Evolutionary conservation across 2,888 invertebrate species (phyloP).

Genomic region (Torymus tubicola): DNA sequence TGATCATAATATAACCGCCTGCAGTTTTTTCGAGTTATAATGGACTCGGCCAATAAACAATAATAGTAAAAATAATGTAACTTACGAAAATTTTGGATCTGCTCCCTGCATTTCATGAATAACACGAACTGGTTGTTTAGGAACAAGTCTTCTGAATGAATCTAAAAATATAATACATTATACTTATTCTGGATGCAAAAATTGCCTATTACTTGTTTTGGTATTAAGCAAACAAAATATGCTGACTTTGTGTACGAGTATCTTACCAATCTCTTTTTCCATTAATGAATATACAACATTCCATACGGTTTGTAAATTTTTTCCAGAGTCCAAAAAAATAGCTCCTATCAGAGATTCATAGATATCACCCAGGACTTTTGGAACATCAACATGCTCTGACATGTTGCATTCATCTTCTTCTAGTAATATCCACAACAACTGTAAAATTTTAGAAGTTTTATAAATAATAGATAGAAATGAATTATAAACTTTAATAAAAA

Average conservation of each 20-base stretch:
- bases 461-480: slow-evolving; percentile 20
- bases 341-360: slow-evolving; percentile 96
- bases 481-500: slow-evolving; percentile 23
- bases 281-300: slow-evolving; percentile 88
- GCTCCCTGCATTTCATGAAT: slow-evolving; percentile 90
- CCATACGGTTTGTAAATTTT: slow-evolving; percentile 87
- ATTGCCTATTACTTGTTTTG: background rate
- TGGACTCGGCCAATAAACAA: no score
- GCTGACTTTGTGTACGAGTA: no score
- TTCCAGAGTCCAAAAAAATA: slow-evolving; percentile 85
- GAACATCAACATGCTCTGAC: slow-evolving; percentile 91
- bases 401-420: slow-evolving; percentile 82
- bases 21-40: no score
- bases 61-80: slow-evolving; percentile 57
- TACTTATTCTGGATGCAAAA: background rate
- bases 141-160: slow-evolving; percentile 87
- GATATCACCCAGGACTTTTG: slow-evolving; percentile 94
- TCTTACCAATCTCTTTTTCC: slow-evolving; percentile 86
- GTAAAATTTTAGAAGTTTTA: slow-evolving; percentile 52
- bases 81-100: slow-evolving; percentile 86
- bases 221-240: background rate
- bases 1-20: no score
- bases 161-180: slow-evolving; percentile 75
- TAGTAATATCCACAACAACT: slow-evolving; percentile 79
- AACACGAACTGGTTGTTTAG: slow-evolving; percentile 92